These are phyloP conservation scores for Oithona nana DNA, from an alignment of 2,888 invertebrate genomes.

Conservation along the genomic window DNA sequence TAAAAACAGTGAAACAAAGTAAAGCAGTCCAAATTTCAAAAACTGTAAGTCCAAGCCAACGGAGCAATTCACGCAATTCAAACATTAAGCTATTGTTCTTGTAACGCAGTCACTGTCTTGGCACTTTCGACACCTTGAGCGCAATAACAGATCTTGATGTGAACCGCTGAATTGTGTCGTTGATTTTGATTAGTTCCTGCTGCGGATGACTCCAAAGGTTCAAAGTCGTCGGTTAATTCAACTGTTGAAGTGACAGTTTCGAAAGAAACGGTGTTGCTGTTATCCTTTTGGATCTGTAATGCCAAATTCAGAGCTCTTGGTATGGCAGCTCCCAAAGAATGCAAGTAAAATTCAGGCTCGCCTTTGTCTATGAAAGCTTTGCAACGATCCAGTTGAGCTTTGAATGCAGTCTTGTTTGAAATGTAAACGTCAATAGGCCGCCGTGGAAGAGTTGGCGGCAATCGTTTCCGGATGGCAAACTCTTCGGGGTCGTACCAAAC, in stretches of 20 bases:
- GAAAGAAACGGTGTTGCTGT: background rate
- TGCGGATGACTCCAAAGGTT: background rate
- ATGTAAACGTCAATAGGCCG: background rate
- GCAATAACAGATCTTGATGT: background rate
- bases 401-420: background rate
- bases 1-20: constrained; percentile 59
- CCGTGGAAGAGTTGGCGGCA: background rate
- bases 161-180: background rate
- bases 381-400: background rate
- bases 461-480: background rate
- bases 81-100: constrained; percentile 39
- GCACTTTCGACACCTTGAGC: background rate
- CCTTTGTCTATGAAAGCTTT: background rate
- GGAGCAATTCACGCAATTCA: constrained; percentile 66
- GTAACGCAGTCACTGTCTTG: background rate
- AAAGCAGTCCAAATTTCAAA: constrained; percentile 88
- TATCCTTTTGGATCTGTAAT: background rate
- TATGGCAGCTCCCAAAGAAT: background rate
- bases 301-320: background rate
- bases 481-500: background rate
- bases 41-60: constrained; percentile 81
- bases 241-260: background rate
- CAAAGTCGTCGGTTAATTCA: constrained; percentile 4
- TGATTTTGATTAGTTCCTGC: too few species aligned
- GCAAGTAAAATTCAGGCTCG: background rate